Evolutionary conservation across 2,888 invertebrate genomes (phyloP), one percentile per base, ranked within the genome.

Genomic region (Boloria selene): DNA sequence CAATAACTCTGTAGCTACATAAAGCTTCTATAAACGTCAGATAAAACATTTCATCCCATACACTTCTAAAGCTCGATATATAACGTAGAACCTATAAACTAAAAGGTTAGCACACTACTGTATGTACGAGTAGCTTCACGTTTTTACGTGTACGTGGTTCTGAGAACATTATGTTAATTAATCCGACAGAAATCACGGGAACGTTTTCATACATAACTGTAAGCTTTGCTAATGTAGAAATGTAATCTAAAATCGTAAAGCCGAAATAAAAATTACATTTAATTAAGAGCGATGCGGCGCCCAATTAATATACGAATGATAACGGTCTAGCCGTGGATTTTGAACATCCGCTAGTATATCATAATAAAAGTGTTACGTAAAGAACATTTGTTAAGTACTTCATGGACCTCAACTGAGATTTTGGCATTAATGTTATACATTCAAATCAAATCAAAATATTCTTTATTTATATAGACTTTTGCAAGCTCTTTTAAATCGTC

Each of bases 301-400:
- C 73, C 80, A 82, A 82, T 81, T 82, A 79, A 78, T 81, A 75
- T 77, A 74, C 72, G 75, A 78, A 76, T 74, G 78, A 79, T 80
- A 78, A 65, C 74, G 71, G 70, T 64, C 45, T 50, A 56, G 70
- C 68, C 69, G 73, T 72, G 77, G 74, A 76, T 76, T 73, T 74
- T 74, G 75, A 70, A 70, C 75, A 74, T 76, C 75, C 75, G 76
- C 74, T 76, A 75, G 74, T 79, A 79, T 77, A 77, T 78, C 77
- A 76, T 77, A 77, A 78, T 77, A 76, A 74, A 70, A 71, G 71
- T 68, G 67, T 72, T 70, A 66, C 67, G 70, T 70, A 67, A 70
- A 71, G 31, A 38, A 38, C 7, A 38, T 38, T 38, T 38, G 31
- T 38, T 38, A 2, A 10, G 31, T 38, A 38, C 10, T 38, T 38